phyloP scores from a whole-genome alignment of 2,888 invertebrate genomes.

The Melinaea marsaeus region DNA sequence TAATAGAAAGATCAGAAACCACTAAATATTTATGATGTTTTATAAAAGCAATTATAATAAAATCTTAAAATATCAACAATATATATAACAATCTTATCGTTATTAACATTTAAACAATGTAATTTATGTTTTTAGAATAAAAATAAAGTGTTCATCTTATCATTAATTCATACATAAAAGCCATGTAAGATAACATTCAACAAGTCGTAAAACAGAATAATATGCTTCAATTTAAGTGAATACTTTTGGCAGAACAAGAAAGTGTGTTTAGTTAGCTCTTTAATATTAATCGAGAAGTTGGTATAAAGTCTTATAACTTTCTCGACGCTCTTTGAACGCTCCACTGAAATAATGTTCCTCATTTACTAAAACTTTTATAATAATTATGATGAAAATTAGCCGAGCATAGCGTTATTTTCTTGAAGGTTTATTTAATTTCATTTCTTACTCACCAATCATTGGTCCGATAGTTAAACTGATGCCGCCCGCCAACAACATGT shows the following conservation, averaged over 20 bases:
- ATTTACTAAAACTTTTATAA: conserved; percentile 32
- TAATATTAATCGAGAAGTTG: conserved; percentile 37
- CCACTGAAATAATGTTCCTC: conserved; percentile 21
- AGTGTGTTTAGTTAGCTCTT: conserved; percentile 27
- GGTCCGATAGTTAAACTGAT: conserved; percentile 79
- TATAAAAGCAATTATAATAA: neutral
- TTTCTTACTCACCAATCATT: conserved; percentile 56
- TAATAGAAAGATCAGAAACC: conserved; percentile 1
- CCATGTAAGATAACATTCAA: conserved; percentile 10
- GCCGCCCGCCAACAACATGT: conserved; percentile 79
- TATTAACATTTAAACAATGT: too few species aligned
- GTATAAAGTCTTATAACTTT: conserved; percentile 33
- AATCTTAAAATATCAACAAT: neutral
- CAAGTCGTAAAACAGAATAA: conserved; percentile 19
- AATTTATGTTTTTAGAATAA: too few species aligned
- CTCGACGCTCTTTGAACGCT: conserved; percentile 25
- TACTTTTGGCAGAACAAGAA: conserved; percentile 19
- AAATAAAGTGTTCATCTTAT: too few species aligned
- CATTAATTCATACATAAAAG: too few species aligned
- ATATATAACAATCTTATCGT: neutral
- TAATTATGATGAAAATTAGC: conserved; percentile 24
- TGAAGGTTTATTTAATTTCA: neutral
- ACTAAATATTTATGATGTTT: too few species aligned
- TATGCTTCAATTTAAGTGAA: conserved; percentile 12
- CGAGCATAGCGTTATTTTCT: neutral